A percentile compares a stretch with the other conserved stretches of the same genome.
Conservation (phyloP, 2,888 invertebrate species). For the Stenurella melanura region DNA sequence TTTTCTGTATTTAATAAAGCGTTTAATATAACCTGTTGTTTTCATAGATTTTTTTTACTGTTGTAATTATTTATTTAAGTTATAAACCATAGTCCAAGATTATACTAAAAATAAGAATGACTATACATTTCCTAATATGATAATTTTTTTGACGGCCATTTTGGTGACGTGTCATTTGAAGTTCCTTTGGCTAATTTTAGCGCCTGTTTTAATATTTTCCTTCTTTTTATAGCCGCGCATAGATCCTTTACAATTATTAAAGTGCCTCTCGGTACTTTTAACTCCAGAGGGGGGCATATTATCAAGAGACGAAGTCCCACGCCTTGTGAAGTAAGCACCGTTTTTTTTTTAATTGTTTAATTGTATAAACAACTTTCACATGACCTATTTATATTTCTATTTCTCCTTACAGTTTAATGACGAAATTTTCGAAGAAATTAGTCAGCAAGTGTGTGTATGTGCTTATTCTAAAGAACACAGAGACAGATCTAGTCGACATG, state of each 20-base stretch:
- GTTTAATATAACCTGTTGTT: constrained; percentile 39
- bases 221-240: constrained; percentile 87
- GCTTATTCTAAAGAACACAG: constrained; percentile 91
- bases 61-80: background rate
- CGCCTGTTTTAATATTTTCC: constrained; percentile 39
- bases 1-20: constrained; percentile 40
- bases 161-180: constrained; percentile 52
- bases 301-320: constrained; percentile 89
- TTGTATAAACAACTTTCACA: background rate
- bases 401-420: constrained; percentile 86
- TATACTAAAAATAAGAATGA: background rate
- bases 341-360: constrained; percentile 21
- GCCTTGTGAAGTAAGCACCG: constrained; percentile 86
- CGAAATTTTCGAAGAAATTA: constrained; percentile 94
- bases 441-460: constrained; percentile 97
- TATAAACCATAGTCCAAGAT: background rate
- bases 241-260: constrained; percentile 91
- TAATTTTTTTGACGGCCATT: constrained; percentile 42
- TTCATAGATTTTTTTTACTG: constrained; percentile 33
- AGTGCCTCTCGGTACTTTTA: constrained; percentile 90
- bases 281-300: constrained; percentile 91
- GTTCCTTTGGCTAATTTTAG: constrained; percentile 25
- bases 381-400: constrained; percentile 2
- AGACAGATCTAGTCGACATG: constrained; percentile 87
- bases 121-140: constrained; percentile 16